Conservation (phyloP, 2,888 invertebrate species). For the Hirtodrosophila histrioides region DNA sequence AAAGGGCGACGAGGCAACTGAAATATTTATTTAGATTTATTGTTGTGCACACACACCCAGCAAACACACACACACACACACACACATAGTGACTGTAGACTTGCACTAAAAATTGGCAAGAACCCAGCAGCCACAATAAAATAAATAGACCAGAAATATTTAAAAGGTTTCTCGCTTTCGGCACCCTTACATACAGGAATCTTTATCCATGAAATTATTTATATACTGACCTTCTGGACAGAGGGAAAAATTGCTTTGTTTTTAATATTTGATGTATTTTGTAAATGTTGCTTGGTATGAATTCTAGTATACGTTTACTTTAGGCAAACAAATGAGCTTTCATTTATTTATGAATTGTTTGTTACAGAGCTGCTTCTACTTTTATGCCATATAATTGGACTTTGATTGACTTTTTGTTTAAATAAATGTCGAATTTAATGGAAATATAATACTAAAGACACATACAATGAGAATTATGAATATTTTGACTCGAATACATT, state of each 20-base stretch:
- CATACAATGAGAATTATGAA: constrained; percentile 3
- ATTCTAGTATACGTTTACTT: not conserved
- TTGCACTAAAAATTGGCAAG: constrained; percentile 14
- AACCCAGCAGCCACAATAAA: constrained; percentile 37
- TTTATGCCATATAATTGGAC: constrained; percentile 36
- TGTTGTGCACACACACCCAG: constrained; percentile 15
- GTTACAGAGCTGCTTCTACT: not conserved
- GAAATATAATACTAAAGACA: constrained; percentile 41
- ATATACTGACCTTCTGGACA: constrained; percentile 1
- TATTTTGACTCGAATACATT: constrained; percentile 10
- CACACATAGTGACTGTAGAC: constrained; percentile 14
- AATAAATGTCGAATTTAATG: constrained; percentile 39
- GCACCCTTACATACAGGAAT: too few species aligned
- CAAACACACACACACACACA: constrained; percentile 9
- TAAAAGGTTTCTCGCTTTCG: constrained; percentile 30
- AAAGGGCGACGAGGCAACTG: constrained; percentile 50
- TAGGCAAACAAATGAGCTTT: not conserved
- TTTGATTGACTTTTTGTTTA: constrained; percentile 46
- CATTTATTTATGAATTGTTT: constrained; percentile 29
- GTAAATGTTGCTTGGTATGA: too few species aligned
- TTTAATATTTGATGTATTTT: constrained; percentile 5
- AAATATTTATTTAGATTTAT: constrained; percentile 56
- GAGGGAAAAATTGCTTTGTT: not conserved
- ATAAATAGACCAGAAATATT: constrained; percentile 58
- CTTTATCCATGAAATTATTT: not conserved